These are phyloP conservation scores for Drosophila neocordata DNA, from an alignment of 1,140 invertebrate species.

Conservation along the genomic window DNA sequence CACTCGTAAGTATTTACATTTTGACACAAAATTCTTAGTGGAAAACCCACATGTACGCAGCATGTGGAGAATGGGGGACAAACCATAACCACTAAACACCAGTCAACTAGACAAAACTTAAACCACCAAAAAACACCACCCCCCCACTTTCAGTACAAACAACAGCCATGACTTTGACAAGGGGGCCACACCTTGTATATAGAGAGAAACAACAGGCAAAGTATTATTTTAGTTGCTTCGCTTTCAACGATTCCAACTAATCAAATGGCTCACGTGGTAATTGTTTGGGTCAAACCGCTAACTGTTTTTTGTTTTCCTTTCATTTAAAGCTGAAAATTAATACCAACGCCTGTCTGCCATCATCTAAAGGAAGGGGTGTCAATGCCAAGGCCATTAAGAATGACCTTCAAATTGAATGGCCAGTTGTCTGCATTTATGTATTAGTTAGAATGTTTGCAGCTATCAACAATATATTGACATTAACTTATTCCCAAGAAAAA, in stretches of 20 bases:
- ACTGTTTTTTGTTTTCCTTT: conserved; percentile 12
- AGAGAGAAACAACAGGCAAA: conserved; percentile 22
- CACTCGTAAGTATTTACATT: conserved; percentile 41
- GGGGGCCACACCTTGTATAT: conserved; percentile 34
- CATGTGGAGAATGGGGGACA: neutral
- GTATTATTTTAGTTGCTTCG: conserved; percentile 24
- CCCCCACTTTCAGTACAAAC: neutral
- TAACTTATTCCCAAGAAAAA: neutral
- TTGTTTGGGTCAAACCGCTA: conserved; percentile 34
- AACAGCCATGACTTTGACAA: conserved; percentile 9
- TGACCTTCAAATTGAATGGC: conserved; percentile 18
- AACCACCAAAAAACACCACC: neutral
- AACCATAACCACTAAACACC: conserved; percentile 7
- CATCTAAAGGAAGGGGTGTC: conserved; percentile 25
- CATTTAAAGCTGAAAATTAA: conserved; percentile 33
- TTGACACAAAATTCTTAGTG: conserved; percentile 52
- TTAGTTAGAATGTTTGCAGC: too few relatives aligned
- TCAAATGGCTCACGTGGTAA: conserved; percentile 53
- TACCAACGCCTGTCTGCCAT: conserved; percentile 21
- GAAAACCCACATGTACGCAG: conserved; percentile 54
- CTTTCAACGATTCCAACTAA: conserved; percentile 24
- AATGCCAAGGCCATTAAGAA: conserved; percentile 37
- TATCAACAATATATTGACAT: neutral
- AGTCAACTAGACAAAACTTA: conserved; percentile 1
- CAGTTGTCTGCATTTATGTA: neutral